Base-by-base conservation (phyloP, 2,113 vertebrate genomes). In the Vimba vimba region DNA sequence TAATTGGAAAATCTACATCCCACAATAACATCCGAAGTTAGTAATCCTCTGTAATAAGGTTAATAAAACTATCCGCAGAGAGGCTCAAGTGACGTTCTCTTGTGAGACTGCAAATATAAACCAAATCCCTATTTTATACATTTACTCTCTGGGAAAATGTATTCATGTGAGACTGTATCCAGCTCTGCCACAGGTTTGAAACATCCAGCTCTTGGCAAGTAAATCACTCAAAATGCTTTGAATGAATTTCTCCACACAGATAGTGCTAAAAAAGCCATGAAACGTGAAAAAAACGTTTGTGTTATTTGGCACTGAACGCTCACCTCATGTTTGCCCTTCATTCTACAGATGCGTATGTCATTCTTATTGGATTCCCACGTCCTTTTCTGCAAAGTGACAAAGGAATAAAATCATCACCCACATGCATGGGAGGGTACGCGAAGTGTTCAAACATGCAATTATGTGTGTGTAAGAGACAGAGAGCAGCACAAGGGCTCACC, bases 261-360 rank as follows among this genome's bases (percentile, higher is more conserved):
- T 13, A 17, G n/a, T 6, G n/a, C 9, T 47, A 21, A 81, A 80
- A 80, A 5, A n/a, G n/a, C 57, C 11, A 3, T 55, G 47, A 55
- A 33, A 77, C 1, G 45, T 17, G 83, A 78, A 33, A n/a, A 84
- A 74, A 74, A 50, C 17, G 36, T n/a, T 47, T 47, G 9, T 25
- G 15, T 45, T 68, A 73, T 52, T 50, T 52, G 50, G 21, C 13
- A 59, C 9, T 64, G 47, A 84, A 60, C 47, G 71, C 60, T 27
- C 90, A 99, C 97, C 96, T 99, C 97, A 0, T 97, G 97, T 85
- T 99, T 99, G 88, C 98, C 98, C 93, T 98, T 99, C 98, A 99
- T 99, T 66, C 96, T 89, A 90, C 98, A 99, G 93, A 98, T 97
- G 85, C 96, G 94, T 84, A 99, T 98, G 93, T 99, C 97, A 0